Conservation (phyloP, 2,888 invertebrate species). For the Apodemia duryi region DNA sequence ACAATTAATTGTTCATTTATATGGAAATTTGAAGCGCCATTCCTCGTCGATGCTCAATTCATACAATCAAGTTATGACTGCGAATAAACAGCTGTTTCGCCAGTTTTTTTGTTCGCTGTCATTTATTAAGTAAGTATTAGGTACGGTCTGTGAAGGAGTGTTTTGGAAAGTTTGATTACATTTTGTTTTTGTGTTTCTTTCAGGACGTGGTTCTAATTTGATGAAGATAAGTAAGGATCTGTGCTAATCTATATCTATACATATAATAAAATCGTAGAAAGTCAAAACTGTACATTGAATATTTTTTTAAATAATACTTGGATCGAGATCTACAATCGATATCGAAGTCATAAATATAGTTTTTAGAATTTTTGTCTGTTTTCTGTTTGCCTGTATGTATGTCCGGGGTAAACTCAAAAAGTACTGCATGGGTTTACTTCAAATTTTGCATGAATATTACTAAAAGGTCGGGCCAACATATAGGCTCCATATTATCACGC, state of each 20-base stretch:
- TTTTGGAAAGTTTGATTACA: slow-evolving; percentile 4
- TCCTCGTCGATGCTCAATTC: neutral
- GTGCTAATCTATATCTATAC: neutral
- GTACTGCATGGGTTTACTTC: too few species aligned
- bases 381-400: too few species aligned
- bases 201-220: neutral
- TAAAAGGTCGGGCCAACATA: too few species aligned
- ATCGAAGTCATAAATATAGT: too few species aligned
- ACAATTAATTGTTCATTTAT: slow-evolving; percentile 5
- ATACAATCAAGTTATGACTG: neutral
- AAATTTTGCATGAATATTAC: too few species aligned
- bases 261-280: too few species aligned
- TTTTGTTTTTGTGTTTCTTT: slow-evolving; percentile 2
- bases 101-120: slow-evolving; percentile 1
- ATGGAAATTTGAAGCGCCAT: slow-evolving; percentile 1
- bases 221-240: neutral
- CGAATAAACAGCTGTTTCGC: slow-evolving; percentile 1
- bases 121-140: neutral
- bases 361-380: too few species aligned
- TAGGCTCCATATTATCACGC: too few species aligned
- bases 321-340: too few species aligned
- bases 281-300: too few species aligned
- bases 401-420: too few species aligned
- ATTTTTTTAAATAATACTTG: too few species aligned
- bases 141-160: neutral